These are phyloP conservation scores for Brachionus rubens DNA, from an alignment of 1,140 invertebrate genomes.

Conservation along the genomic window DNA sequence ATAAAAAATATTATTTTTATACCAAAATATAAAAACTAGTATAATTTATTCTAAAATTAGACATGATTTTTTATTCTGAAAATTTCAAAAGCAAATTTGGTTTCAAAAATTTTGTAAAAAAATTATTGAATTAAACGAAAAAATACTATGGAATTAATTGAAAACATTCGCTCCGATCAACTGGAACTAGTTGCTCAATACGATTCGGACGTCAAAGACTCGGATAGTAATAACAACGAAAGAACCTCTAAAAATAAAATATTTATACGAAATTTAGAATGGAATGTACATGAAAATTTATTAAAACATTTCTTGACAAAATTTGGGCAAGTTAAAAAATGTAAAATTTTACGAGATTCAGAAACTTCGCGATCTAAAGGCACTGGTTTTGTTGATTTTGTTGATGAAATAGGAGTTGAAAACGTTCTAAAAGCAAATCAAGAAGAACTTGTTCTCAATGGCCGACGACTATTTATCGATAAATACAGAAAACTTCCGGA, in stretches of 20 bases:
- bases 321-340: slow-evolving; percentile 17
- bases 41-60: too few relatives aligned
- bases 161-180: too few relatives aligned
- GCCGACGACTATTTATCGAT: not conserved
- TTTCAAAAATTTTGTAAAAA: too few relatives aligned
- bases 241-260: not conserved
- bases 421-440: slow-evolving; percentile 16
- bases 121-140: too few relatives aligned
- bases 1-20: too few relatives aligned
- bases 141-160: too few relatives aligned
- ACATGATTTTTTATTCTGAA: too few relatives aligned
- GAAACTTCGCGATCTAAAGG: slow-evolving; percentile 17
- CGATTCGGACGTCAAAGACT: too few relatives aligned
- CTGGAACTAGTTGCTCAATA: not conserved
- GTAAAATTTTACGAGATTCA: not conserved
- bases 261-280: slow-evolving; percentile 18
- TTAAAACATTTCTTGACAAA: slow-evolving; percentile 18
- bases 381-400: slow-evolving; percentile 6
- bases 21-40: too few relatives aligned
- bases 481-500: not conserved
- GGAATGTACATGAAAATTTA: slow-evolving; percentile 35
- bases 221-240: too few relatives aligned
- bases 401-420: not conserved
- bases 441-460: not conserved
- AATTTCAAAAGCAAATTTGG: too few relatives aligned